Evolutionary conservation across 2,797 vertebrate species (phyloP).

Genomic region (Zalophus californianus): DNA sequence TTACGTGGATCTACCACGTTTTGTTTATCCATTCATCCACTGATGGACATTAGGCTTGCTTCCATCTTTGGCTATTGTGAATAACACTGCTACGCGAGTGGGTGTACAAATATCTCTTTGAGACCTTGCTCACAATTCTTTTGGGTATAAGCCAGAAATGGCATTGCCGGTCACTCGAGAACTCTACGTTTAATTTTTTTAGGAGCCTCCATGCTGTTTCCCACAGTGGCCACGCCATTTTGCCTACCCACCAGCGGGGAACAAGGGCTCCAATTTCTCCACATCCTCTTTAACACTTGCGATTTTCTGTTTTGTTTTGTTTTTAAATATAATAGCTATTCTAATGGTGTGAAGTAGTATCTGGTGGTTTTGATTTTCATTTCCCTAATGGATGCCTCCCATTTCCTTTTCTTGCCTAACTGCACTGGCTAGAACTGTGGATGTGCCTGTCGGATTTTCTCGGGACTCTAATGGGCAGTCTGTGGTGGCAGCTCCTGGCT

Average conservation of each 20-base stretch:
- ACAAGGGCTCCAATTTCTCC: not conserved
- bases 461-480: not conserved
- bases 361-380: not conserved
- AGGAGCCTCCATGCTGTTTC: not conserved
- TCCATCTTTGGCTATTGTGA: not conserved
- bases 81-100: not conserved
- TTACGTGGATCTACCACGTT: not conserved
- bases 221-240: not conserved
- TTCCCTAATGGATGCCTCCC: not conserved
- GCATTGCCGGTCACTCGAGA: rapidly evolving
- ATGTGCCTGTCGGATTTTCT: rapidly evolving
- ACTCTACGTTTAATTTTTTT: not conserved
- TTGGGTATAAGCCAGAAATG: not conserved
- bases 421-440: not conserved
- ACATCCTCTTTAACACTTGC: not conserved
- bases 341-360: not conserved
- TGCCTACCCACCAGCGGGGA: not conserved
- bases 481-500: rapidly evolving
- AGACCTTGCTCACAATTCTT: not conserved
- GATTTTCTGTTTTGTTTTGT: not conserved
- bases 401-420: not conserved
- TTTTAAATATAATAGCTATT: not conserved
- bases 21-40: not conserved
- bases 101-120: no score
- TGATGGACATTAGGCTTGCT: not conserved